Base-by-base conservation (phyloP, 2,888 invertebrate genomes). In the Steromphala cineraria region DNA sequence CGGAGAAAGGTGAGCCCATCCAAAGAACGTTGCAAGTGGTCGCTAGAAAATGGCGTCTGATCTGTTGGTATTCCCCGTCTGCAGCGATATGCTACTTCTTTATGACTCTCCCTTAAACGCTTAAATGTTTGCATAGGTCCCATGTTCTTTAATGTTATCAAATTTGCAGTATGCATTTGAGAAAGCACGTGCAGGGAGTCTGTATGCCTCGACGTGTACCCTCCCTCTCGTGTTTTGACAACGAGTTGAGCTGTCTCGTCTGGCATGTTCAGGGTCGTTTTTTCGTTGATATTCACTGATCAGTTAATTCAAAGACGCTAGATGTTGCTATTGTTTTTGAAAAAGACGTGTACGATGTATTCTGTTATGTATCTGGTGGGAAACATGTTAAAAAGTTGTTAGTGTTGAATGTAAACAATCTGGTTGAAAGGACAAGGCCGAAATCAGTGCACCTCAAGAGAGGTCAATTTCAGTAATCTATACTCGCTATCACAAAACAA, bases 1-100 rank as follows among this genome's bases (percentile, higher is more conserved):
- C 90, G 95, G 97, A 97, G 95, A 97, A 97, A 97, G 97, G 97
- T 97, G 96, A 96, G 93, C 88, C 81, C 78, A 80, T 81, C 80
- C 75, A 56, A 74, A 74, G 78, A 81, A 55, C 55, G 79, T 76
- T 79, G 83, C 85, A 84, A 84, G 84, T 85, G 81, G 84, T 84
- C 86, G 81, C 82, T 83, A 81, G 78, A 89, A 89, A 89, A 90
- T 89, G 88, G 89, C 89, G 90, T 82, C 62, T 62, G 79, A 77
- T 80, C 71, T 82, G 82, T 71, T 71, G 82, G 82, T 80, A 82
- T 82, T 76, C 55, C 19, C 19, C 71, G 36, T 36, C 40, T 71
- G 71, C 71, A 71, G 36, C 19, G 28, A 71, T 36, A 71, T 71
- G 71, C 36, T 31, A 40, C 40, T 40, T 17, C 4, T n/a, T 31